Evolutionary conservation across 2,888 invertebrate genomes (phyloP).

Genomic region (Spodoptera exigua): DNA sequence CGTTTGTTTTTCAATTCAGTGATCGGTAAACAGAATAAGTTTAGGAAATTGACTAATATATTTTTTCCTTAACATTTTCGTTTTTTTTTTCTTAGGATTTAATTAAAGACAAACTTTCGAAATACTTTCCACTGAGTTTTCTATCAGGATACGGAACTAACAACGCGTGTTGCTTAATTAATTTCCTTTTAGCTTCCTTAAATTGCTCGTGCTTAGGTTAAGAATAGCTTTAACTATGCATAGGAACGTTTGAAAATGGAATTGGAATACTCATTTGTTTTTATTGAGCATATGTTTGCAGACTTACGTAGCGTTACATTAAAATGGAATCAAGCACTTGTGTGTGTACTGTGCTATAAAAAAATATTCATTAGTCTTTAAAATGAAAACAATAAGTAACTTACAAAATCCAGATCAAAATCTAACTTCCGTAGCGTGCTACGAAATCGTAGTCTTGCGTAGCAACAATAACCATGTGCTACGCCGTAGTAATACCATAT

Average conservation of each 20-base stretch:
- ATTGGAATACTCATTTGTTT: not conserved
- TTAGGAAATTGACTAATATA: slow-evolving; percentile 30
- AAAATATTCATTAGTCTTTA: no score
- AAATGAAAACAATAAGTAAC: no score
- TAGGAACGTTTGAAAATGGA: slow-evolving; percentile 10
- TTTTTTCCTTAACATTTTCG: slow-evolving; percentile 38
- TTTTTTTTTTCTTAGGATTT: slow-evolving; percentile 32
- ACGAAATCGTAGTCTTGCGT: slow-evolving; percentile 37
- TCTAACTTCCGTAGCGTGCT: slow-evolving; percentile 24
- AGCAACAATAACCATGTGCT: slow-evolving; percentile 32
- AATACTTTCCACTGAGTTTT: slow-evolving; percentile 52
- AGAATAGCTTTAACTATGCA: slow-evolving; percentile 34
- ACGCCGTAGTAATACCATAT: slow-evolving; percentile 42
- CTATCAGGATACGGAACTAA: slow-evolving; percentile 47
- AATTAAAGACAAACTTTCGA: slow-evolving; percentile 52
- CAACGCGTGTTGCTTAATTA: slow-evolving; percentile 55
- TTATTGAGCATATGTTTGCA: no score
- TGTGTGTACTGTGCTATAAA: no score
- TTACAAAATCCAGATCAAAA: no score
- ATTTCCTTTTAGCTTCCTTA: slow-evolving; percentile 41
- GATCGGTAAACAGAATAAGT: slow-evolving; percentile 36
- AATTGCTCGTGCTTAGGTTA: slow-evolving; percentile 34
- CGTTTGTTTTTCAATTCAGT: not conserved
- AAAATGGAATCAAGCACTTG: no score
- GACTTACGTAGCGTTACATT: no score